These are phyloP conservation scores for Caenorhabditis remanei DNA, from an alignment of 1,140 invertebrate species.

Conservation along the genomic window DNA sequence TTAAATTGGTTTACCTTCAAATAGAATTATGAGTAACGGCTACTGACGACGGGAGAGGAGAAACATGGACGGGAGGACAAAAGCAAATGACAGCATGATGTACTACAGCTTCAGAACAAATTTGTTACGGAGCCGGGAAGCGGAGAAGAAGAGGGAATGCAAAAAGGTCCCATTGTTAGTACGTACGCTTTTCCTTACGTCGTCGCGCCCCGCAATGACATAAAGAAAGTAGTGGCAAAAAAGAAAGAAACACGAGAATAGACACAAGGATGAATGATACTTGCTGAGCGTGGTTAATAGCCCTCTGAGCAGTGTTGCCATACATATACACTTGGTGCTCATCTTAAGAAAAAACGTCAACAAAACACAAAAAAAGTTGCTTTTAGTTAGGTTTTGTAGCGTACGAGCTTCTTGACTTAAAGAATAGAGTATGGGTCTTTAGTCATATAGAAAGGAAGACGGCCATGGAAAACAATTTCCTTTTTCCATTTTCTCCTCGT, in stretches of 20 bases:
- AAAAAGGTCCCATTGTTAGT: slow-evolving; percentile 48
- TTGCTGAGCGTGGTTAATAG: slow-evolving; percentile 54
- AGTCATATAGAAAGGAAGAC: not conserved
- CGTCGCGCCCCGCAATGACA: not conserved
- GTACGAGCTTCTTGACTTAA: not conserved
- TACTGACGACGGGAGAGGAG: slow-evolving; percentile 37
- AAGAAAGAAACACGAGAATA: slow-evolving; percentile 46
- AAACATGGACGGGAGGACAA: slow-evolving; percentile 20
- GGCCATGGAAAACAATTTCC: not conserved
- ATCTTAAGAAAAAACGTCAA: slow-evolving; percentile 40
- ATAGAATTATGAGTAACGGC: slow-evolving; percentile 55
- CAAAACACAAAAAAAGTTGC: not conserved
- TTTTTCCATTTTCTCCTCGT: not conserved
- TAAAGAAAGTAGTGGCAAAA: not conserved
- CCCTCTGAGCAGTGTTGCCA: slow-evolving; percentile 44
- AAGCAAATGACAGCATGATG: slow-evolving; percentile 52
- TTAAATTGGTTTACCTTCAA: slow-evolving; percentile 53
- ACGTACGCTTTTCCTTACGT: slow-evolving; percentile 15
- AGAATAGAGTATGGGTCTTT: not conserved
- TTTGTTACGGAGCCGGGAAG: slow-evolving; percentile 18
- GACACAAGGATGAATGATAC: slow-evolving; percentile 46
- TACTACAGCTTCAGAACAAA: slow-evolving; percentile 38
- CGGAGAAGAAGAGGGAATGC: not conserved
- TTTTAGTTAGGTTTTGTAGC: not conserved
- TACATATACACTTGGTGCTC: slow-evolving; percentile 41